Evolutionary conservation across 2,888 invertebrate species (phyloP).

Genomic region (Pollenia amentaria): DNA sequence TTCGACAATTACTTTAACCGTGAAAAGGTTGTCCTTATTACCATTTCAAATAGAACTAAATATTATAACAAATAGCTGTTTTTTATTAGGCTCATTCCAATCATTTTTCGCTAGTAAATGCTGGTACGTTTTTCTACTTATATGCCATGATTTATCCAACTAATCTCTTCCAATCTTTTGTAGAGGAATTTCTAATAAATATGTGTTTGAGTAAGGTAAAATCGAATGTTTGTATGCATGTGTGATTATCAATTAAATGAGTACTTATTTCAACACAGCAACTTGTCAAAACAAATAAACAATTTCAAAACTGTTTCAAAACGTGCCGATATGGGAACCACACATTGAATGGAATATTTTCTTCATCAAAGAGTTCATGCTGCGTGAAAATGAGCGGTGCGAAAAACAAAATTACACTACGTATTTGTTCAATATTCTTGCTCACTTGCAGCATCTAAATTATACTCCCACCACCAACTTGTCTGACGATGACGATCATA

Average conservation of each 20-base stretch:
- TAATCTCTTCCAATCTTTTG: no score
- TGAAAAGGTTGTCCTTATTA: no score
- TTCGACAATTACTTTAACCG: no score
- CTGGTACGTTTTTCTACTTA: no score
- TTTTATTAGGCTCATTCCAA: no score
- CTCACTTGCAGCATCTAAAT: not conserved
- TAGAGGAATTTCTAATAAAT: not conserved
- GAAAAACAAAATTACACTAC: conserved; percentile 46
- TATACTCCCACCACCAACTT: conserved; percentile 54
- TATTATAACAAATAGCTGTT: no score
- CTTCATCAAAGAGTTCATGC: conserved; percentile 63
- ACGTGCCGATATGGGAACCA: conserved; percentile 17
- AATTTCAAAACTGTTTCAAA: conserved; percentile 70
- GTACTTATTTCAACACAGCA: conserved; percentile 75
- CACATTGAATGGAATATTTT: conserved; percentile 1
- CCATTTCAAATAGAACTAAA: no score
- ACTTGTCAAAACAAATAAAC: conserved; percentile 84
- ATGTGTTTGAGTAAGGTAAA: not conserved
- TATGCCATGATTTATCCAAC: no score
- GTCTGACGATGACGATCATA: conserved; percentile 57
- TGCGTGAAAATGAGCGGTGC: conserved; percentile 60
- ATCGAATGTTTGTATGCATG: not conserved
- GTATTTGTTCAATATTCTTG: not conserved
- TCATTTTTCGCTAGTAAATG: no score
- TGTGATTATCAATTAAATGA: conserved; percentile 69